Evolutionary conservation across 2,888 invertebrate genomes (phyloP).

Genomic region (Augochlorella aurata): DNA sequence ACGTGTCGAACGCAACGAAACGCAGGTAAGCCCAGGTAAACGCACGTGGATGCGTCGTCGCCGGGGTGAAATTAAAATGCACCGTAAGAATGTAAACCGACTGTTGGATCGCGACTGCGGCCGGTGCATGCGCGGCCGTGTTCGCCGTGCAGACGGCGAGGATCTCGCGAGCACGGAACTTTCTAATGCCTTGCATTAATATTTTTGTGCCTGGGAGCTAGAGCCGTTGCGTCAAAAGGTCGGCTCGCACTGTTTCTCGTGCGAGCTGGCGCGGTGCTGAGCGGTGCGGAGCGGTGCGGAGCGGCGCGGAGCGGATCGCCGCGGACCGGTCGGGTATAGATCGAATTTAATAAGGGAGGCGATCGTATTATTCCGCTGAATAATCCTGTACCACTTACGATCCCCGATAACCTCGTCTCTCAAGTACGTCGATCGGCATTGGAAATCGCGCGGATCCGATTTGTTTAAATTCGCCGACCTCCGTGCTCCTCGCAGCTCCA

Average conservation of each 20-base stretch:
- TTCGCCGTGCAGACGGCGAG: slow-evolving; percentile 46
- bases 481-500: background rate
- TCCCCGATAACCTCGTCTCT: slow-evolving; percentile 32
- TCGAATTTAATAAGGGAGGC: slow-evolving; percentile 54
- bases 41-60: slow-evolving; percentile 13
- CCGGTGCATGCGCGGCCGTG: slow-evolving; percentile 24
- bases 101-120: slow-evolving; percentile 9
- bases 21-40: background rate
- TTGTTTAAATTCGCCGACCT: slow-evolving; percentile 1
- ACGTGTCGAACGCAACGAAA: background rate
- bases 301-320: too few species aligned
- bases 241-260: slow-evolving; percentile 64
- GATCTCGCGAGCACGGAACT: slow-evolving; percentile 68
- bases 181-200: slow-evolving; percentile 75
- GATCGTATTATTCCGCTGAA: slow-evolving; percentile 54
- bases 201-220: slow-evolving; percentile 72
- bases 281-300: too few species aligned
- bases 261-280: slow-evolving; percentile 32
- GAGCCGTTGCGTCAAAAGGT: slow-evolving; percentile 72
- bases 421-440: slow-evolving; percentile 30
- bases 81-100: slow-evolving; percentile 25
- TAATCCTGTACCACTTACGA: slow-evolving; percentile 30
- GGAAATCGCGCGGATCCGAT: background rate
- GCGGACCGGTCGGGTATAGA: slow-evolving; percentile 11
- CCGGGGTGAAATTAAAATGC: slow-evolving; percentile 20